These are phyloP conservation scores for Diglossa brunneiventris DNA, from an alignment of 2,113 vertebrate genomes.

Conservation along the genomic window DNA sequence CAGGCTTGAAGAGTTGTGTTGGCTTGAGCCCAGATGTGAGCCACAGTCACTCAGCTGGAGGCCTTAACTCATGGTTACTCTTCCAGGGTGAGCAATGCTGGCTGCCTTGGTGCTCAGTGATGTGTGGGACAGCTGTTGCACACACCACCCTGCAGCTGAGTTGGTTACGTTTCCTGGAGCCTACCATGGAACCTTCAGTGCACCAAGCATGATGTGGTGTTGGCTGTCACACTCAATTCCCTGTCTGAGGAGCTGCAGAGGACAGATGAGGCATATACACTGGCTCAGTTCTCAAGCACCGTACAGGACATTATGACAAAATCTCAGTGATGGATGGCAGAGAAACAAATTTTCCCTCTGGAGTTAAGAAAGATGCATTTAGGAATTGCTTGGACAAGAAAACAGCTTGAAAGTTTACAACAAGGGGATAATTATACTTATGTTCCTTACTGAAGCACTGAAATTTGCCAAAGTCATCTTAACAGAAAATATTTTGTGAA, in stretches of 20 bases:
- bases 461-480: neutral
- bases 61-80: neutral
- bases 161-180: neutral
- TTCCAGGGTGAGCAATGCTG: neutral
- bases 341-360: neutral
- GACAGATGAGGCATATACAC: neutral
- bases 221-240: fast-evolving
- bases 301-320: neutral
- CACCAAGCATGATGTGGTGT: fast-evolving
- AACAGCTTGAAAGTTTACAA: neutral
- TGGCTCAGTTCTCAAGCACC: neutral
- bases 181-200: neutral
- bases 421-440: neutral
- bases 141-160: neutral
- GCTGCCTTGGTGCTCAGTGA: neutral
- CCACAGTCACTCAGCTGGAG: neutral
- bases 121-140: neutral
- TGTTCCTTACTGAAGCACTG: neutral
- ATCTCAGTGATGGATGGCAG: neutral
- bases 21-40: neutral
- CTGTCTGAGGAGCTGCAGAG: neutral
- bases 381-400: neutral
- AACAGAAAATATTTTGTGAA: neutral
- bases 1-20: neutral
- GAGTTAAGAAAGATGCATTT: neutral